Evolutionary conservation across 1,140 invertebrate species (phyloP), one percentile per base, ranked within the genome.

Genomic region (Micrasema longulum): DNA sequence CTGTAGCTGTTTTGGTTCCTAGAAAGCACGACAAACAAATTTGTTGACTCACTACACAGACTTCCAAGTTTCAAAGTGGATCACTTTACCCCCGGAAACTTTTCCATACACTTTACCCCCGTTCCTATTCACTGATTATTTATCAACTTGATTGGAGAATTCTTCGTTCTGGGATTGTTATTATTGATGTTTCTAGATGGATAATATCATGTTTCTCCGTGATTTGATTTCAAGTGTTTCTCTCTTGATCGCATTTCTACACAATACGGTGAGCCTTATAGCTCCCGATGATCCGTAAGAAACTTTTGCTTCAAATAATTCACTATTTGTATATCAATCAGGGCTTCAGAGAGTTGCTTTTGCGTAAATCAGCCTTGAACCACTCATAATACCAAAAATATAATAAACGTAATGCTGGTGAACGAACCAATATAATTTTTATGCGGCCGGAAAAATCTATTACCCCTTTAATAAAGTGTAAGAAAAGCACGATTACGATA

Each of bases 21-120:
- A 9, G 23, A 57, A 38, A 57, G 53, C 53, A 57, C 53, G 35
- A 38, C 53, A 57, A 57, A 57, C 53, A 57, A 57, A 57, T 57
- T 57, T 57, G 53, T 35, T 57, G 53, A 57, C 35, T 57, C 53
- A 57, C 53, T 57, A 57, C 53, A 57, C 53, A 31, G 18, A 31
- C 11, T 22, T 12, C 18, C 12, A 57, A 57, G 12, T 57, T 57
- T 57, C 50, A 18, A 57, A 57, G 53, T 57, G 23, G 23, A 57
- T 57, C 53, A 57, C 53, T 57, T 57, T 57, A 36, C 23, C 23
- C 53, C 14, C n/a, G 20, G 36, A 57, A 57, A 57, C 11, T 57
- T 57, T 57, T 57, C 35, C 18, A 57, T 57, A 14, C 23, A 36
- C 14, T 57, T 14, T 57, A 31, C 53, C 26, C 23, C 31, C 23